Evolutionary conservation across 2,888 invertebrate genomes (phyloP), one percentile per base, ranked within the genome.

Genomic region (Miltochrista miniata): DNA sequence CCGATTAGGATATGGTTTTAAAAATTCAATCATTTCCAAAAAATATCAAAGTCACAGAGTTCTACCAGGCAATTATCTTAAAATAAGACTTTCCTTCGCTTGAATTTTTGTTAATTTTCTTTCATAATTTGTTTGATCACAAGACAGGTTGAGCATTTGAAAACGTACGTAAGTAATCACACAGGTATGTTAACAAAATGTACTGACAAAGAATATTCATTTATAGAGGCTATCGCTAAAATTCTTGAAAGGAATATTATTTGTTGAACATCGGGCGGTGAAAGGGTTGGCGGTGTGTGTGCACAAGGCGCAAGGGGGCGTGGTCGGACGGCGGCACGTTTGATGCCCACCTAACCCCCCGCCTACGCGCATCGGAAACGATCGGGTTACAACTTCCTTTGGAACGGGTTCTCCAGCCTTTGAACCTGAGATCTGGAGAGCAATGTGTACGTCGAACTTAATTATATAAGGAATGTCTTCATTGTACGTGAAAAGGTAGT

Each of bases 381-480:
- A 55, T 79, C 72, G 50, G 52, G 63, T 79, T 74, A 66, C 79
- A 31, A 59, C 70, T 78, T 74, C 79, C 72, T 68, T 48, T 52
- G 18, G 45, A 50, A 46, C 56, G 49, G 53, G 55, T 52, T 51
- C 54, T 50, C 14, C 14, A 43, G 45, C 47, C 38, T 48, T 58
- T 35, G 31, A 43, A 45, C 38, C 37, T 54, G 40, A 44, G 61
- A 68, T 62, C 60, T 65, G 59, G 60, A 63, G 48, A 64, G 55
- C 56, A 58, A 54, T 59, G 53, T 42, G 44, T 54, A 39, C 48
- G 56, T 54, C 61, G 50, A 54, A 4, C 38, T 59, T 55, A 61
- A 68, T 68, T 68, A 64, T 64, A 52, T 56, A 56, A 61, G 49
- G 56, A 54, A 61, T 63, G 48, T 40, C 59, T 51, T 50, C 63